Evolutionary conservation across 2,797 vertebrate genomes (phyloP).

Genomic region (Myiotriccus ornatus): DNA sequence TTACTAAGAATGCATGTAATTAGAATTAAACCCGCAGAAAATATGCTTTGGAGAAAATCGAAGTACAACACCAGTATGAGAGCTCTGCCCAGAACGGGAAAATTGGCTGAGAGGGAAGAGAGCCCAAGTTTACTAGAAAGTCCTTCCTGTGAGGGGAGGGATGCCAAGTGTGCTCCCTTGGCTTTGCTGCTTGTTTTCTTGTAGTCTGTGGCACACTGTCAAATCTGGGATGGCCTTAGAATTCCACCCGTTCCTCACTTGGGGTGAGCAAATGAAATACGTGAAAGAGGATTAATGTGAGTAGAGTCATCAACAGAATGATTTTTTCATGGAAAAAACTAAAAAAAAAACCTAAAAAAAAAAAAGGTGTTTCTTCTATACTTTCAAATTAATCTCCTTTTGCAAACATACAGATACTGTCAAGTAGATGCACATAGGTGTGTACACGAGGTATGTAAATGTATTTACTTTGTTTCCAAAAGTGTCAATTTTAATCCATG

Average conservation of each 20-base stretch:
- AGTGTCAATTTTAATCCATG: neutral
- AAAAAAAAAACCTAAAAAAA: neutral
- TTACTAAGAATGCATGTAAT: conserved; percentile 55
- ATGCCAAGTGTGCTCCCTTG: neutral
- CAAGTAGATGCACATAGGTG: neutral
- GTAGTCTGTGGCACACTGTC: neutral
- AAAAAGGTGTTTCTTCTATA: neutral
- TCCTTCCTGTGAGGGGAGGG: neutral
- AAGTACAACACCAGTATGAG: conserved; percentile 18
- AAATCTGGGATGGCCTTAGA: conserved; percentile 5
- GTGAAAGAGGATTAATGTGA: neutral
- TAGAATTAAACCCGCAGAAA: conserved; percentile 56
- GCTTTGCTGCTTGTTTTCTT: conserved; percentile 12
- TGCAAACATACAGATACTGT: neutral
- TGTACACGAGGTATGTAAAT: neutral
- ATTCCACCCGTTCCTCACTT: neutral
- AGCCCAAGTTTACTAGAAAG: neutral
- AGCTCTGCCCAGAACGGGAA: neutral
- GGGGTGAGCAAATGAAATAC: conserved; percentile 17
- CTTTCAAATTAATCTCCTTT: neutral
- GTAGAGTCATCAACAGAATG: neutral
- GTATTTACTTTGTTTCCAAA: neutral
- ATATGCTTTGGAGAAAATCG: conserved; percentile 32
- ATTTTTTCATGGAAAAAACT: neutral
- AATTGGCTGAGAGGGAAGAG: conserved; percentile 21